These are phyloP conservation scores for Calliphora vicina DNA, from an alignment of 1,140 invertebrate species.

Conservation along the genomic window DNA sequence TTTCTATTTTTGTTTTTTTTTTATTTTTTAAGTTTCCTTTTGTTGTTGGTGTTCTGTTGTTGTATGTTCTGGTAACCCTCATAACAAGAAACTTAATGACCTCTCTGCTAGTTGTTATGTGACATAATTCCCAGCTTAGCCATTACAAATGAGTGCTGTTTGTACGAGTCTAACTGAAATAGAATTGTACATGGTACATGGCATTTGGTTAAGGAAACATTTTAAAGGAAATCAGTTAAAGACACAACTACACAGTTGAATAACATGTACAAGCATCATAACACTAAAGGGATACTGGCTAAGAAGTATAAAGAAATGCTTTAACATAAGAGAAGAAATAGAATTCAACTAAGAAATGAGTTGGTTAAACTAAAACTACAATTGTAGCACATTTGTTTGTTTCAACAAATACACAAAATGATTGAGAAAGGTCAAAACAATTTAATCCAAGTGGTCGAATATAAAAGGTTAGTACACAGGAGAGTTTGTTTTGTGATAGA, in stretches of 20 bases:
- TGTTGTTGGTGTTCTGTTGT: background rate
- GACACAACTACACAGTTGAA: conserved; percentile 17
- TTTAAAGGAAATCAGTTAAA: background rate
- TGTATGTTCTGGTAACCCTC: conserved; percentile 8
- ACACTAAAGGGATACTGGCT: conserved; percentile 21
- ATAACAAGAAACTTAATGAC: conserved; percentile 31
- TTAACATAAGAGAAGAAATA: background rate
- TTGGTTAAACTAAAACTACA: background rate
- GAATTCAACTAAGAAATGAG: background rate
- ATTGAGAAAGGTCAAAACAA: background rate
- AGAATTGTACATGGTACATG: background rate
- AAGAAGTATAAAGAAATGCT: background rate
- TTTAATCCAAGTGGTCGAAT: background rate
- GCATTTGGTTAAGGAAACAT: background rate
- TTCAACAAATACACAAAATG: background rate
- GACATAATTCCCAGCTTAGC: conserved; percentile 32
- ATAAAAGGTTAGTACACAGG: background rate
- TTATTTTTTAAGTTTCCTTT: background rate
- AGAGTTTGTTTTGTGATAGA: background rate
- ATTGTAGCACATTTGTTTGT: background rate
- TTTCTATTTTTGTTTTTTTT: background rate
- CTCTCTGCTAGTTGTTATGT: conserved; percentile 26
- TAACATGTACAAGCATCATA: conserved; percentile 9
- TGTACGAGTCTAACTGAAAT: background rate
- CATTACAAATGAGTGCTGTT: conserved; percentile 23